Evolutionary conservation across 1,140 invertebrate species (phyloP).

Genomic region (Oreohelix idahoensis): DNA sequence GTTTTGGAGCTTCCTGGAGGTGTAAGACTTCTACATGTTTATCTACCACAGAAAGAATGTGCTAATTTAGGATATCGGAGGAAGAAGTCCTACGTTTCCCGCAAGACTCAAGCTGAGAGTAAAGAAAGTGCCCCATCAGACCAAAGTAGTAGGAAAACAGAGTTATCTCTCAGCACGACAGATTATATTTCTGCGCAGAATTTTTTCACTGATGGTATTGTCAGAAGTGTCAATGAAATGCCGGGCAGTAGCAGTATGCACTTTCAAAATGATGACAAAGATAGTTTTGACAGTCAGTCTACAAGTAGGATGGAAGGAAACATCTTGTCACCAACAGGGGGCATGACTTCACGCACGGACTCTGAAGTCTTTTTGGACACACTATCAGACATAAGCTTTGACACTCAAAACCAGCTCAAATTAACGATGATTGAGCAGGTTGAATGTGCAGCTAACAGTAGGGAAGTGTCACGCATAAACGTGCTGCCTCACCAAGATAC

Average conservation of each 20-base stretch:
- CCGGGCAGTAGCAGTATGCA: not conserved
- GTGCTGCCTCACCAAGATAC: too few species aligned
- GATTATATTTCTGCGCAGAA: not conserved
- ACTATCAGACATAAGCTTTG: constrained; percentile 19
- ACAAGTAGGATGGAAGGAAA: not conserved
- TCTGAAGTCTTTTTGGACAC: constrained; percentile 38
- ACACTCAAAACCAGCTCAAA: not conserved
- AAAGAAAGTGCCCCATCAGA: not conserved
- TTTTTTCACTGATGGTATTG: not conserved
- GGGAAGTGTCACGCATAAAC: not conserved
- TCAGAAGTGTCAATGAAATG: not conserved
- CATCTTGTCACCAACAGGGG: not conserved
- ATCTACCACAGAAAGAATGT: constrained; percentile 52
- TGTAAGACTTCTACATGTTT: constrained; percentile 54
- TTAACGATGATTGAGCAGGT: not conserved
- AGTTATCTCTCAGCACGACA: not conserved
- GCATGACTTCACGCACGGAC: constrained; percentile 16
- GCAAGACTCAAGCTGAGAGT: not conserved
- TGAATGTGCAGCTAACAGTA: not conserved
- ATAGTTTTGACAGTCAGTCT: not conserved
- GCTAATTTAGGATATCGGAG: constrained; percentile 15
- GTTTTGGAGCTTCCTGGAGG: constrained; percentile 54
- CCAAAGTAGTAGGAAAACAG: not conserved
- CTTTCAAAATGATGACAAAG: not conserved
- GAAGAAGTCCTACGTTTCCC: constrained; percentile 14